Percentiles rank a stretch among this genome's conserved stretches.
Conservation (phyloP, 2,888 invertebrate genomes). For the Orchesella flavescens region DNA sequence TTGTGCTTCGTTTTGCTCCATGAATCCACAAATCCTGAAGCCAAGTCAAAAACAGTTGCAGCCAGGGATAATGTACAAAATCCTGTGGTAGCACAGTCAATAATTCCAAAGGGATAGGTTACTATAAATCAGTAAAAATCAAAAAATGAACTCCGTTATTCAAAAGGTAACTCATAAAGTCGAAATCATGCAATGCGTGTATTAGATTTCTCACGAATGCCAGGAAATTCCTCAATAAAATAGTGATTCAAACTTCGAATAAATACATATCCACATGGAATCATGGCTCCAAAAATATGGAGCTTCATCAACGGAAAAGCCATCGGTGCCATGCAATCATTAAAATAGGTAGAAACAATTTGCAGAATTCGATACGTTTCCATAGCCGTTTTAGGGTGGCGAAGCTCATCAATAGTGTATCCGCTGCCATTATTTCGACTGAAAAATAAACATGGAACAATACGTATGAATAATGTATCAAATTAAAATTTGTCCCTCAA, state of each 20-base stretch:
- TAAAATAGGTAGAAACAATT: constrained; percentile 53
- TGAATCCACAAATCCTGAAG: constrained; percentile 50
- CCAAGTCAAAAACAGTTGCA: constrained; percentile 44
- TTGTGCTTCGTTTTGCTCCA: constrained; percentile 64
- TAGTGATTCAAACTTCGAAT: constrained; percentile 58
- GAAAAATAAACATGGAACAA: no score
- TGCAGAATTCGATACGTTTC: constrained; percentile 48
- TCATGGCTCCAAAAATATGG: constrained; percentile 36
- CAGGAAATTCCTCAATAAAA: constrained; percentile 64
- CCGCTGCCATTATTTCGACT: constrained; percentile 59
- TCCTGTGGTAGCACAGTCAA: background rate
- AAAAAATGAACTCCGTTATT: no score
- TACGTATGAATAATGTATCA: no score
- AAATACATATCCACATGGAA: constrained; percentile 58
- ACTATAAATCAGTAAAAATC: constrained; percentile 11
- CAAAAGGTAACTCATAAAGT: no score
- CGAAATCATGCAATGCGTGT: no score
- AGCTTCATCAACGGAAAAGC: constrained; percentile 58
- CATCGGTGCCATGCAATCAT: constrained; percentile 60
- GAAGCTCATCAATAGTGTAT: constrained; percentile 46
- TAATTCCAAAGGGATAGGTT: constrained; percentile 34
- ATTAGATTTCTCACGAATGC: constrained; percentile 35
- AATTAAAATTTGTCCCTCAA: no score
- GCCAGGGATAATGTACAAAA: constrained; percentile 13
- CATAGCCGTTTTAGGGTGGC: constrained; percentile 11